Evolutionary conservation across 1,140 invertebrate genomes (phyloP), one percentile per base, ranked within the genome.

Genomic region (Penaeus japonicus): DNA sequence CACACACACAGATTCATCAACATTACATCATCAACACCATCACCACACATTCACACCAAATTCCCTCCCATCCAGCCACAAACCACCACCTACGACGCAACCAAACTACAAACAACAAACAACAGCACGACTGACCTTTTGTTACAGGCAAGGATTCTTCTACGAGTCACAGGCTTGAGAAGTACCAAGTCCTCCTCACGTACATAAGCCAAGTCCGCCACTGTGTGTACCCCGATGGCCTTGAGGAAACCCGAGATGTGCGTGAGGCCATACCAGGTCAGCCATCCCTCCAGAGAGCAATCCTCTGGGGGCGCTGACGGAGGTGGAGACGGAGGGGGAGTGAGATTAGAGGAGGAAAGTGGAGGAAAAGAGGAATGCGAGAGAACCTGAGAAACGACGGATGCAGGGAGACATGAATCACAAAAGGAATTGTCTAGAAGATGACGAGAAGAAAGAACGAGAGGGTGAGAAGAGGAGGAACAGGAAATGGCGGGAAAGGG

Each of bases 161-260:
- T 87, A 22, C 85, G 78, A 22, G 85, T 87, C 24, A 87, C 79
- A 5, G 85, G 85, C 65, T 87, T 87, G 4, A 87, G 85, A 7
- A 87, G 85, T 7, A 80, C 57, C 17, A 87, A 59, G 85, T 87
- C 85, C n/a, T 87, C 85, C 79, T 87, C 85, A 78, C 57, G 27
- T 15, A 87, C 24, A 79, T 87, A 87, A 17, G 20, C 39, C 39
- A 87, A n/a, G 62, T 87, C 85, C 5, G 57, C 79, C 18, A 87
- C 85, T 17, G 57, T 82, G 62, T 80, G 85, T 0, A 87, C 85
- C 0, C 85, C 85, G 47, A 87, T 87, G 24, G 78, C 59, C 18
- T 32, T 73, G 7, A 87, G 85, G 62, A 87, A 87, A 4, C 85
- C 85, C 5, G 85, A 53, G 79, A 87, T 82, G 79, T 87, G 85